Percentiles rank a stretch among this genome's conserved stretches.
phyloP scores from a whole-genome alignment of 1,140 invertebrate genomes.

The Tetraneura akinire region DNA sequence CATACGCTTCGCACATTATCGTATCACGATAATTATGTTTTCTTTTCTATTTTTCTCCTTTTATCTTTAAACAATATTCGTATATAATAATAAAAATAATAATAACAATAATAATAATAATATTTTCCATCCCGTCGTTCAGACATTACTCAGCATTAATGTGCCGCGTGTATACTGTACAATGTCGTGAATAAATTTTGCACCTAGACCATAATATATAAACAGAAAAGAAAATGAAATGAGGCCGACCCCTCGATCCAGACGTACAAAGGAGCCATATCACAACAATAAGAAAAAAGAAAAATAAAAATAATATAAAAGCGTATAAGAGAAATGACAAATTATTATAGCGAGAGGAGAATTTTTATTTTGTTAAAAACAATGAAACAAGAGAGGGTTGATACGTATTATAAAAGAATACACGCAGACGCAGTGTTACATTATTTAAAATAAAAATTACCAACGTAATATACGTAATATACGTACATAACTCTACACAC shows the following conservation, averaged over 20 bases:
- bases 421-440: background rate
- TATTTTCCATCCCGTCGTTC: background rate
- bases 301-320: conserved; percentile 33
- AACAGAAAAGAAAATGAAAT: conserved; percentile 40
- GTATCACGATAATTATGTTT: background rate
- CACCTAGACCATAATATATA: background rate
- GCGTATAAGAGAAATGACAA: conserved; percentile 24
- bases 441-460: conserved; percentile 6
- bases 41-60: too few relatives aligned
- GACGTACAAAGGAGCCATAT: conserved; percentile 15
- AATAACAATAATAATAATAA: too few relatives aligned
- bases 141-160: background rate
- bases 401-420: background rate
- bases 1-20: background rate
- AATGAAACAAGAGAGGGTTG: background rate
- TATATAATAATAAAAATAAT: too few relatives aligned
- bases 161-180: too few relatives aligned
- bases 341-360: conserved; percentile 20
- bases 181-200: background rate
- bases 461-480: too few relatives aligned
- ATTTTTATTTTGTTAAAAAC: conserved; percentile 19
- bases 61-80: background rate
- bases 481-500: background rate
- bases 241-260: background rate
- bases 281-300: conserved; percentile 39